Evolutionary conservation across 2,888 invertebrate genomes (phyloP), one percentile per base, ranked within the genome.

Genomic region (Ephialtes manifestator): DNA sequence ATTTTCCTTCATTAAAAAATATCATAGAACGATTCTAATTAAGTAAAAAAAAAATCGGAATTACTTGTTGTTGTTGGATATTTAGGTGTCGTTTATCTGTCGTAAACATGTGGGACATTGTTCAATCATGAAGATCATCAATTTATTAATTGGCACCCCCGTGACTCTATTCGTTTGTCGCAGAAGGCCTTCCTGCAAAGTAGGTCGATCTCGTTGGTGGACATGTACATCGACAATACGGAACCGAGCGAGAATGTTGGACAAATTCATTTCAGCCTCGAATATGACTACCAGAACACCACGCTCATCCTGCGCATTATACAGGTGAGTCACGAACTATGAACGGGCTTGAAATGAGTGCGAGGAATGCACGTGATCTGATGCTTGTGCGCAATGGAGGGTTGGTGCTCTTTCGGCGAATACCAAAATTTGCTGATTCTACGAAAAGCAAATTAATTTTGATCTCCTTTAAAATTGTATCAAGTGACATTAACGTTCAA

Each of bases 161-260:
- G 85, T 85, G 85, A 85, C 82, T 82, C 75, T 82, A 82, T 79
- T 72, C 76, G 71, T 82, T 88, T 89, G 86, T 93, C 93, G 67
- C 95, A 96, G 96, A 96, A 96, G 95, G 96, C 96, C 88, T 97
- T 97, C 95, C 96, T 97, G 92, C 97, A 98, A 96, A 98, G 97
- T 95, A 97, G 98, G 94, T 98, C 97, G 92, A 97, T 98, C 93
- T 98, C 98, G 48, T 95, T 98, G 96, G 97, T 98, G 94, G 98
- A 98, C 94, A 98, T 98, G 98, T 98, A 98, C 95, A 98, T 98
- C 94, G 98, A 98, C 95, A 98, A 97, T 94, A 96, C 97, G 83
- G 98, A 98, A 94, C 97, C 98, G 1, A 97, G 97, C 89, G 98
- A 98, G 95, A 98, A 98, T 95, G 98, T 98, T 89, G 98, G 98